Base-by-base conservation (phyloP, 2,113 vertebrate genomes). In the Petroica traversi region DNA sequence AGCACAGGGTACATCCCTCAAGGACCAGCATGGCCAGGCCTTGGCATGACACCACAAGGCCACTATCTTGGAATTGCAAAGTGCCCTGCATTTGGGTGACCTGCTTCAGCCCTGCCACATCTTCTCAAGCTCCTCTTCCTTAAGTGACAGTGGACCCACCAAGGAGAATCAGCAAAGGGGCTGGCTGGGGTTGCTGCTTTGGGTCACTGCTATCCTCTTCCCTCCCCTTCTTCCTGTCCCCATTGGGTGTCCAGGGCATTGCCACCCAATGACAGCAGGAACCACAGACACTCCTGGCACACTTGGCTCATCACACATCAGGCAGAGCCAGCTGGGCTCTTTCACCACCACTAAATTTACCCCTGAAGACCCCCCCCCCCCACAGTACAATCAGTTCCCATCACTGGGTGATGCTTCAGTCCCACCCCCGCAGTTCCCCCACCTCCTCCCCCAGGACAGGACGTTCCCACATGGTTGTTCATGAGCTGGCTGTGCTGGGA, bases 321-420 rank as follows among this genome's bases (percentile, higher is more conserved):
- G 54, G 17, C 67, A 66, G 55, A 58, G 33, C 33, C 80, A 71
- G 74, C 61, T 62, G n/a, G 40, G 36, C 54, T 82, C 66, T 64
- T 45, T 31, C 1, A 1, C 18, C 2, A 1, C 25, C 61, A 43
- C 31, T 48, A 28, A 14, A 82, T 57, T 29, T 34, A 51, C 59
- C 34, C 29, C 45, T 36, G 28, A 34, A 85, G 81, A 62, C 82
- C 80, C 63, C 24, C 82, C 80, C 63, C 24, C 45, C 78, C 40
- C 68, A 33, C 1, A 0, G 8, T 4, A 14, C 4, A 4, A 36
- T 33, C 13, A 0, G 71, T 83, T 96, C 92, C 91, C 89, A 81
- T 4, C 11, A 0, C 29, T 0, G 1, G 31, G 31, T 2, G 7
- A 52, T 7, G 24, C 63, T 79, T 52, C 5, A 1, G 79, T 93